phyloP scores from a whole-genome alignment of 2,113 vertebrate genomes.

The Coregonus clupeaformis region DNA sequence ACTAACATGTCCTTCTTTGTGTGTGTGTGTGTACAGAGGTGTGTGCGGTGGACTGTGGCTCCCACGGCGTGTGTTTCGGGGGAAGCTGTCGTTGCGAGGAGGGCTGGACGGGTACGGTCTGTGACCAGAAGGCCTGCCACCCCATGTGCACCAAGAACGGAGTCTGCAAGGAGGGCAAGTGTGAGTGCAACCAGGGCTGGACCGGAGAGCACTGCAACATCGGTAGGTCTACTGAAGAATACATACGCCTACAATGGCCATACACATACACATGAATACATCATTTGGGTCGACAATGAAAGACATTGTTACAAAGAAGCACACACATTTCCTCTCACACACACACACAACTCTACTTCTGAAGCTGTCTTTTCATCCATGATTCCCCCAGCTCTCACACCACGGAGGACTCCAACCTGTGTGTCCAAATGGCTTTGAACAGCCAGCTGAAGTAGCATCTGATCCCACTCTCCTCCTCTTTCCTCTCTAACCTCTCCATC shows the following conservation, averaged over 20 bases:
- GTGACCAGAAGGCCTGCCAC: constrained; percentile 91
- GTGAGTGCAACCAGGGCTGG: constrained; percentile 98
- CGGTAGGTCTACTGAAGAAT: constrained; percentile 75
- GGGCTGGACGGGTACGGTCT: constrained; percentile 89
- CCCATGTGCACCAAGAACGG: constrained; percentile 93
- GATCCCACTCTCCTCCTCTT: neutral
- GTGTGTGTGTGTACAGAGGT: constrained; percentile 75
- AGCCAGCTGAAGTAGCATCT: constrained; percentile 9
- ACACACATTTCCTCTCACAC: neutral
- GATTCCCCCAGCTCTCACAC: neutral
- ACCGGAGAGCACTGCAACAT: constrained; percentile 98
- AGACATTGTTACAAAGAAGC: no score
- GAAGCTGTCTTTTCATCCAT: neutral
- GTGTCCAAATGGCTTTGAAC: neutral
- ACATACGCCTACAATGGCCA: neutral
- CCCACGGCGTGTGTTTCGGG: constrained; percentile 86
- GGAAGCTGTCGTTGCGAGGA: constrained; percentile 93
- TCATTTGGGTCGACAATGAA: neutral
- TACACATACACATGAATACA: constrained; percentile 10
- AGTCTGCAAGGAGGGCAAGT: constrained; percentile 95
- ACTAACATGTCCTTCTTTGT: neutral
- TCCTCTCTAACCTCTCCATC: neutral
- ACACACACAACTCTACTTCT: constrained; percentile 1
- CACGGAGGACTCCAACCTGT: neutral
- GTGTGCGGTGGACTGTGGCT: constrained; percentile 87